phyloP scores from a whole-genome alignment of 2,888 invertebrate genomes.

The Isoperla grammatica region DNA sequence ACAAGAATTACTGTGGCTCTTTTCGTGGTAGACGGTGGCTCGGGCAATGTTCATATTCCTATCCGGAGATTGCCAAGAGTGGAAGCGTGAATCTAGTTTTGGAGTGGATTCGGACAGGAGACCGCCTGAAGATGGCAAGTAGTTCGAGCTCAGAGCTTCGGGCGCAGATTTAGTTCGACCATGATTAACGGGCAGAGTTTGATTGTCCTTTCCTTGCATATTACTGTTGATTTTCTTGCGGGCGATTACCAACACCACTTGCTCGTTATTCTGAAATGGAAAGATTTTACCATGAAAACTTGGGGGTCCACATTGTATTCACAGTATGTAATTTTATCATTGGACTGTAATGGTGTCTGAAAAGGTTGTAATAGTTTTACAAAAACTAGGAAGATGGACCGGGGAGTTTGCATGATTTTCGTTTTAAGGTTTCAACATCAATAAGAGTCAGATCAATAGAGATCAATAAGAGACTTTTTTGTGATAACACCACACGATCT shows the following conservation, averaged over 20 bases:
- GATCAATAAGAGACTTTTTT: no score
- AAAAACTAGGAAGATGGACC: no score
- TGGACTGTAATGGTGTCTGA: no score
- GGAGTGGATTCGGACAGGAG: background rate
- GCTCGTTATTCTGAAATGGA: slow-evolving; percentile 29
- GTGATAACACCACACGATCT: no score
- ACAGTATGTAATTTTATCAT: no score
- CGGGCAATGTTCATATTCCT: slow-evolving; percentile 21
- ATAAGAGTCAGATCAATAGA: no score
- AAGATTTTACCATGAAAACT: background rate
- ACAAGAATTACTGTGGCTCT: slow-evolving; percentile 21
- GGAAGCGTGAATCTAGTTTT: background rate
- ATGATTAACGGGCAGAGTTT: slow-evolving; percentile 30
- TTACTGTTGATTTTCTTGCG: slow-evolving; percentile 26
- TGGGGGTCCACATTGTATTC: background rate
- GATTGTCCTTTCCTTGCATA: slow-evolving; percentile 13
- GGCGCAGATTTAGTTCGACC: slow-evolving; percentile 35
- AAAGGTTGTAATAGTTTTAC: no score
- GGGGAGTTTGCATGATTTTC: no score
- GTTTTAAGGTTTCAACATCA: no score
- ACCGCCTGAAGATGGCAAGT: slow-evolving; percentile 1
- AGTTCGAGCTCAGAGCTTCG: slow-evolving; percentile 28
- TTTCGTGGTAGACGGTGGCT: slow-evolving; percentile 3
- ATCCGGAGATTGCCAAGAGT: slow-evolving; percentile 10
- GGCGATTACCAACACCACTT: slow-evolving; percentile 32